Base-by-base conservation (phyloP, 1,140 invertebrate genomes). In the Drosophila ercepeae region DNA sequence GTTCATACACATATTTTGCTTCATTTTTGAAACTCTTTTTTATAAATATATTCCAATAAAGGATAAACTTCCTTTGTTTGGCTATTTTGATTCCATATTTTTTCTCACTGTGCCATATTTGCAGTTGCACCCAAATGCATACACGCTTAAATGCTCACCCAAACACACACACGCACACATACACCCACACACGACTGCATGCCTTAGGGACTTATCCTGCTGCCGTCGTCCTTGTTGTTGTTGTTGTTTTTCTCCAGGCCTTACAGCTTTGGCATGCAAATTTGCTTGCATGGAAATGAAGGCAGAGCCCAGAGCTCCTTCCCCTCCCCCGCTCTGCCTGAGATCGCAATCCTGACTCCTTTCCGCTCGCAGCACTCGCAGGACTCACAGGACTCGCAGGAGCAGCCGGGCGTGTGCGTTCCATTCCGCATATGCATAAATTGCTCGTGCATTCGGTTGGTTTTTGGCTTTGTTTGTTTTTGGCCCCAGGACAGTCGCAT, bases 261-360 rank as follows among this genome's bases (percentile, higher is more conserved):
- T 45, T 39, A 45, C 61, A 72, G 81, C 81, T 86, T 86, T 86
- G 72, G 61, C 67, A 86, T 86, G 81, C 76, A 86, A 86, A 86
- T 86, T 86, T 86, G 76, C 78, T 72, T 78, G 79, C 79, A 72
- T 84, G 75, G 67, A 75, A 84, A 83, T 84, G 79, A 83, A 83
- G 79, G 78, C 78, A 61, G 65, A 18, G 13, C 32, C 21, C 7
- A 32, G 16, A 14, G n/a, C 27, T 27, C 34, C 54, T 19, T 25
- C 18, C 19, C 14, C 44, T 13, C 27, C 60, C 23, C 14, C 19
- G 19, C 27, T 39, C 21, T 23, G 8, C 9, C 14, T 16, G 21
- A 53, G 49, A 53, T 41, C 25, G 36, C 49, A 23, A 14, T 42
- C 9, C 32, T 32, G 14, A 18, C 34, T 50, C 18, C 46, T 42